Conservation (phyloP, 2,113 vertebrate genomes). For the Gnathonemus echidnorhynchus region DNA sequence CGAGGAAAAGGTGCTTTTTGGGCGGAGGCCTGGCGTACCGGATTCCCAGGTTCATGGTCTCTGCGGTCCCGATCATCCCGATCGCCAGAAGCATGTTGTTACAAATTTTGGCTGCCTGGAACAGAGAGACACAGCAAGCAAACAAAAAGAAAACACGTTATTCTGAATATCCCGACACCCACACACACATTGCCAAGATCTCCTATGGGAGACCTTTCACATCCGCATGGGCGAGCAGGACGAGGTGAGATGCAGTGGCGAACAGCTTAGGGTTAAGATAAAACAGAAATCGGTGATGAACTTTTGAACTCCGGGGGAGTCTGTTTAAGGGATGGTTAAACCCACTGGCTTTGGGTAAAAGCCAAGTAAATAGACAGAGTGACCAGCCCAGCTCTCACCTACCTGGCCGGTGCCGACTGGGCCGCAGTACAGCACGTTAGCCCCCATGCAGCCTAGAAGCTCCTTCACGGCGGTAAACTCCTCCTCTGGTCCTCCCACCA, state of each 20-base stretch:
- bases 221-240: neutral
- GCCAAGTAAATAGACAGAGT: neutral
- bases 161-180: neutral
- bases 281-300: neutral
- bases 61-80: constrained; percentile 90
- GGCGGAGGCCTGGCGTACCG: constrained; percentile 56
- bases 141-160: neutral
- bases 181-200: neutral
- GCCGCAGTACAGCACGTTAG: constrained; percentile 87
- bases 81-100: constrained; percentile 95
- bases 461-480: constrained; percentile 88
- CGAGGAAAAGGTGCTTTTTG: neutral
- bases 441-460: constrained; percentile 89
- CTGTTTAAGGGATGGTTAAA: neutral
- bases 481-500: constrained; percentile 88
- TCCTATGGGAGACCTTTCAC: neutral
- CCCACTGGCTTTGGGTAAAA: neutral
- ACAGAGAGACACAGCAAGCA: constrained; percentile 27
- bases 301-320: neutral
- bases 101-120: constrained; percentile 88
- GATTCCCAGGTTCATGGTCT: constrained; percentile 94
- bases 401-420: constrained; percentile 89
- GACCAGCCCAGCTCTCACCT: constrained; percentile 6
- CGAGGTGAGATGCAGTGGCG: neutral
- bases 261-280: neutral